Conservation (phyloP, 1,140 invertebrate species). For the Diachasmimorpha longicaudata region DNA sequence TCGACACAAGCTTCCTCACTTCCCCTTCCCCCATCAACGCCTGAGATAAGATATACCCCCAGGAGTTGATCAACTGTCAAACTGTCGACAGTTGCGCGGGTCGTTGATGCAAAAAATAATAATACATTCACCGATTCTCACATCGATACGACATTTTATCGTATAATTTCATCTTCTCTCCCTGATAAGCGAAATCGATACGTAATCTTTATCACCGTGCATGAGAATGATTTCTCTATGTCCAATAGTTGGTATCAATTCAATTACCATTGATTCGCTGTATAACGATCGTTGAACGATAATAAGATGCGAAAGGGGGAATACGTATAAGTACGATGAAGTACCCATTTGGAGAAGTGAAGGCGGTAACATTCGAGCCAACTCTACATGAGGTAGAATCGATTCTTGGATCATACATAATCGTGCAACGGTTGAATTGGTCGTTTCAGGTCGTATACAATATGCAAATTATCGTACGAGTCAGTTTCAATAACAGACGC, state of each 20-base stretch:
- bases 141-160: not conserved
- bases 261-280: not conserved
- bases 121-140: not conserved
- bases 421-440: not conserved
- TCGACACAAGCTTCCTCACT: not conserved
- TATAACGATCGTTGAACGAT: not conserved
- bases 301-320: not conserved
- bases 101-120: not conserved
- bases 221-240: not conserved
- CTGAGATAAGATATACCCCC: not conserved
- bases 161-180: not conserved
- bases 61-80: not conserved
- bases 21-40: not conserved
- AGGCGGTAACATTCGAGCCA: not conserved
- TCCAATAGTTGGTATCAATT: not conserved
- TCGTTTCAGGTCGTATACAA: slow-evolving; percentile 8
- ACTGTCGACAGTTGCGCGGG: not conserved
- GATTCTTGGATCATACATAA: slow-evolving; percentile 7
- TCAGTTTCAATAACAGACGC: slow-evolving; percentile 6
- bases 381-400: not conserved
- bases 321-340: not conserved
- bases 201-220: not conserved
- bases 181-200: not conserved
- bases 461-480: slow-evolving; percentile 9
- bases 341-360: not conserved